Evolutionary conservation across 2,113 vertebrate species (phyloP).

Genomic region (Eudyptes chrysolophus): DNA sequence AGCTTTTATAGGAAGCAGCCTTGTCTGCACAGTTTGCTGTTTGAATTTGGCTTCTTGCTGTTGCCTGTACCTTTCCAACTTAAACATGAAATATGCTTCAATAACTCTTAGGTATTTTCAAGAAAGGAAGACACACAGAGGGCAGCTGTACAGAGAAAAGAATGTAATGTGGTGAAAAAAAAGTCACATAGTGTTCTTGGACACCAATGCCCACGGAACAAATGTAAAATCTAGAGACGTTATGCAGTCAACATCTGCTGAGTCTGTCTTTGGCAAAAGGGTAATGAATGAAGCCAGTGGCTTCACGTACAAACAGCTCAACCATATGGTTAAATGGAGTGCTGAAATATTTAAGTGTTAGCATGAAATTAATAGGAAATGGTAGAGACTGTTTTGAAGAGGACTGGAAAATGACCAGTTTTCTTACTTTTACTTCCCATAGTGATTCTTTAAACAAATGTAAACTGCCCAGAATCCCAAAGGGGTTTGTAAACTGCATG

Average conservation of each 20-base stretch:
- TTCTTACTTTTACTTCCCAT: neutral
- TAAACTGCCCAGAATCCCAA: neutral
- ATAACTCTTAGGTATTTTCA: neutral
- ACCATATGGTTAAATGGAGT: neutral
- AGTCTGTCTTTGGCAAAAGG: neutral
- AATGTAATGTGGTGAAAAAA: neutral
- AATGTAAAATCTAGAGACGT: neutral
- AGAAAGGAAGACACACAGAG: neutral
- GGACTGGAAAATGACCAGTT: neutral
- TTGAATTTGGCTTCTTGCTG: neutral
- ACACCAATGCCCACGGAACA: neutral
- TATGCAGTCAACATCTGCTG: neutral
- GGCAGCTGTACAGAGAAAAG: neutral
- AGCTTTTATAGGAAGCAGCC: neutral
- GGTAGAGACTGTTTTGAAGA: neutral
- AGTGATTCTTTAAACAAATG: neutral
- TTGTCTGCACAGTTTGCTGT: neutral
- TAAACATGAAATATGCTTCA: neutral
- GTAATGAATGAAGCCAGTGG: neutral
- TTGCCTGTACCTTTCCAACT: neutral
- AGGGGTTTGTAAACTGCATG: neutral
- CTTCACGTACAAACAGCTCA: neutral
- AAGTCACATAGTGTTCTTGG: neutral
- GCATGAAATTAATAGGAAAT: neutral
- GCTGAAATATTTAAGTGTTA: neutral